Evolutionary conservation across 2,888 invertebrate genomes (phyloP).

Genomic region (Sminthurinus aureus): DNA sequence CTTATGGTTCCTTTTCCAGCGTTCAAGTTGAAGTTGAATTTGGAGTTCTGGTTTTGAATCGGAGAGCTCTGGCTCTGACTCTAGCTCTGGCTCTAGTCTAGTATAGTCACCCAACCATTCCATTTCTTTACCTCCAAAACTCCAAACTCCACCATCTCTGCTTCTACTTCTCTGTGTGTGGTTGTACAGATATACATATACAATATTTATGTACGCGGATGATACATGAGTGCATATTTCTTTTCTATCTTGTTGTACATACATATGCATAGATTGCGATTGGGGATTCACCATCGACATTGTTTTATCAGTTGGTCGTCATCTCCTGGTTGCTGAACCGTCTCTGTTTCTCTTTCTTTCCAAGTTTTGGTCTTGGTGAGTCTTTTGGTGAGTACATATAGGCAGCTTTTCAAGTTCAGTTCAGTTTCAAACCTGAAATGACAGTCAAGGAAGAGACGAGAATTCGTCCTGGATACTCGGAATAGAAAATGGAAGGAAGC

Average conservation of each 20-base stretch:
- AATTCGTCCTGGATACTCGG: background rate
- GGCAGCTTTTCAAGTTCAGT: background rate
- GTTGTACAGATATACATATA: background rate
- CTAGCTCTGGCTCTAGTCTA: background rate
- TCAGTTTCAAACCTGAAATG: background rate
- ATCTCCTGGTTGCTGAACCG: too few relatives aligned
- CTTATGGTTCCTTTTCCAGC: constrained; percentile 20
- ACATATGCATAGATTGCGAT: constrained; percentile 41
- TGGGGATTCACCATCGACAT: constrained; percentile 45
- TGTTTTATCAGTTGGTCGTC: constrained; percentile 38
- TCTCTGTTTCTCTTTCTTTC: constrained; percentile 23
- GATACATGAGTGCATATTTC: too few relatives aligned
- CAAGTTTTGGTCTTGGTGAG: background rate
- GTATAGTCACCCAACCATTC: background rate
- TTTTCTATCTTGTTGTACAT: background rate
- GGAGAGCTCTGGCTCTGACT: background rate
- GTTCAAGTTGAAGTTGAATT: constrained; percentile 7
- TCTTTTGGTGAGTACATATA: too few relatives aligned
- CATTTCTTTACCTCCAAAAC: constrained; percentile 10
- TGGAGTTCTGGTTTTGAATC: background rate
- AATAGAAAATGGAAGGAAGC: constrained; percentile 4
- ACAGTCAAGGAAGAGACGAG: background rate
- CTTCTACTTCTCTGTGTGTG: too few relatives aligned
- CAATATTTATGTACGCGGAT: too few relatives aligned
- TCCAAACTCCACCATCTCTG: background rate